Conservation (phyloP, 1,140 invertebrate genomes). For the Mactra quadrangularis region DNA sequence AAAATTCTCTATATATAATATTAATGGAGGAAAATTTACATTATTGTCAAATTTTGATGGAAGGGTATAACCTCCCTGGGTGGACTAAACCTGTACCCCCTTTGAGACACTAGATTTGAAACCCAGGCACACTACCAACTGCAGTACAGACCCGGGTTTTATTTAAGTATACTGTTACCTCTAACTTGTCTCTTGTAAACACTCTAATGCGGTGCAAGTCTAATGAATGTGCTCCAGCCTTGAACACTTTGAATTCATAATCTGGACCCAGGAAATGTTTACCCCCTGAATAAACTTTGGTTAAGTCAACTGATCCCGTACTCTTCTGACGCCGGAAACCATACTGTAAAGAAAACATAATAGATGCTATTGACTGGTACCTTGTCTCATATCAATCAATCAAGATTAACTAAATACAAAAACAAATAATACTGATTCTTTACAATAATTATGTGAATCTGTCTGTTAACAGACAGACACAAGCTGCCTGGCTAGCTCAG, state of each 20-base stretch:
- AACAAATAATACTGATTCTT: too few relatives aligned
- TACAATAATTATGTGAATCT: too few relatives aligned
- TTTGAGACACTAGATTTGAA: background rate
- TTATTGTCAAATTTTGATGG: background rate
- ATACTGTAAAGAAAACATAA: slow-evolving; percentile 41
- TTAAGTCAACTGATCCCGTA: slow-evolving; percentile 71
- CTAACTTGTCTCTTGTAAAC: slow-evolving; percentile 74
- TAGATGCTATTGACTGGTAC: too few relatives aligned
- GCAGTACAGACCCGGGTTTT: background rate
- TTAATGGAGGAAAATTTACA: too few relatives aligned
- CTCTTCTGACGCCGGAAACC: slow-evolving; percentile 65
- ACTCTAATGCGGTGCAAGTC: slow-evolving; percentile 64
- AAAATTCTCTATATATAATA: too few relatives aligned
- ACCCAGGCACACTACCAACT: background rate
- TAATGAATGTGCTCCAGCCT: slow-evolving; percentile 71
- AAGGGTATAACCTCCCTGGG: background rate
- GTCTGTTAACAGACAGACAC: too few relatives aligned
- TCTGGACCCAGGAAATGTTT: slow-evolving; percentile 75
- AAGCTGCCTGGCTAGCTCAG: too few relatives aligned
- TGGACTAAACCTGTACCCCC: background rate
- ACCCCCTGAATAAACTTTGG: slow-evolving; percentile 71
- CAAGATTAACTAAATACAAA: too few relatives aligned
- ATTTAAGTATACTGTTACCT: slow-evolving; percentile 55
- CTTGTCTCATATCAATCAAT: too few relatives aligned
- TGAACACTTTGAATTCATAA: slow-evolving; percentile 74